These are phyloP conservation scores for Hemicordylus capensis DNA, from an alignment of 2,113 vertebrate genomes.

Conservation along the genomic window DNA sequence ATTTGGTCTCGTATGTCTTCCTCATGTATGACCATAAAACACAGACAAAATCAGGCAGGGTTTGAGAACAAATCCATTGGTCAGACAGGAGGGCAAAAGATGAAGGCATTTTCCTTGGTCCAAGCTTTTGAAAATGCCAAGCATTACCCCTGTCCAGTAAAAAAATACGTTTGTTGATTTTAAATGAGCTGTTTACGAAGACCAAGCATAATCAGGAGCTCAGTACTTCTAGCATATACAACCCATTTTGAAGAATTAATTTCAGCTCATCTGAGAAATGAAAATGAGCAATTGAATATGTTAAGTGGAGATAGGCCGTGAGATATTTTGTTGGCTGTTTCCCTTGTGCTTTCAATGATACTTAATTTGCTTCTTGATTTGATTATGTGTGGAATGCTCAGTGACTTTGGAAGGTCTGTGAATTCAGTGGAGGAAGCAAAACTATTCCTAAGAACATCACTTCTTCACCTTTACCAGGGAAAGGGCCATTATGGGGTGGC, in stretches of 20 bases:
- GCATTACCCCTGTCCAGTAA: not conserved
- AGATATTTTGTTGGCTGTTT: slow-evolving; percentile 12
- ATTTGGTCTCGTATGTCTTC: not conserved
- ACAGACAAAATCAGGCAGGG: not conserved
- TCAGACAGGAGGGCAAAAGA: not conserved
- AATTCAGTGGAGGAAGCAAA: not conserved
- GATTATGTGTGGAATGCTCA: slow-evolving; percentile 17
- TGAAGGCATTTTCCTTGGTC: not conserved
- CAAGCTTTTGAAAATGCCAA: not conserved
- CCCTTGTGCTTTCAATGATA: not conserved
- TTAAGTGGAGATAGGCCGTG: not conserved
- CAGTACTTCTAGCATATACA: not conserved
- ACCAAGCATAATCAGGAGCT: not conserved
- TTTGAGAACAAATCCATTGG: not conserved
- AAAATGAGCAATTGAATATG: slow-evolving; percentile 24
- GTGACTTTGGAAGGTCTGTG: not conserved
- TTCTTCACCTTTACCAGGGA: not conserved
- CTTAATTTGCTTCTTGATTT: slow-evolving; percentile 31
- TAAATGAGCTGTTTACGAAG: not conserved
- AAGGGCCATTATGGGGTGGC: not conserved
- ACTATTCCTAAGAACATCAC: not conserved
- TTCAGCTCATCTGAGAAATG: slow-evolving; percentile 20
- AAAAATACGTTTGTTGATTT: not conserved
- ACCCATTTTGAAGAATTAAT: slow-evolving; percentile 11
- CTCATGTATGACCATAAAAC: not conserved